phyloP scores from a whole-genome alignment of 2,797 vertebrate genomes.

The Harpagifer antarcticus region DNA sequence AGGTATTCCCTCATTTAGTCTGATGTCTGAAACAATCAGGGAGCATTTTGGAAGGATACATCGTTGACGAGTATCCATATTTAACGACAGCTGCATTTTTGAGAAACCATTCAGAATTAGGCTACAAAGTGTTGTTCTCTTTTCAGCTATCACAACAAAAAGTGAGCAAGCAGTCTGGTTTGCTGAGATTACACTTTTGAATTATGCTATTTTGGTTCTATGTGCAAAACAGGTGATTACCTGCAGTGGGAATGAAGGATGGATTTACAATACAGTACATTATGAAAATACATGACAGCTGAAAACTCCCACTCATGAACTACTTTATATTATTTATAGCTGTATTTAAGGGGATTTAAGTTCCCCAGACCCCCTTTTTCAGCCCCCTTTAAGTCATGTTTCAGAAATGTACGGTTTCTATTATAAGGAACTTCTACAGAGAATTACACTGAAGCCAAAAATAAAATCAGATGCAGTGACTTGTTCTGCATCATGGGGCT shows the following conservation, averaged over 20 bases:
- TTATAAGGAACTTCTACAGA: background rate
- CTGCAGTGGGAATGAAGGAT: background rate
- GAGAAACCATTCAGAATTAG: slow-evolving; percentile 15
- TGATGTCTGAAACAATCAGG: slow-evolving; percentile 39
- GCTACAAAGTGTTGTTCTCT: background rate
- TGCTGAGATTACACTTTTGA: slow-evolving; percentile 8
- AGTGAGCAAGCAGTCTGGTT: slow-evolving; percentile 5
- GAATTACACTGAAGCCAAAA: background rate
- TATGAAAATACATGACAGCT: slow-evolving; percentile 1
- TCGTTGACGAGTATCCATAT: slow-evolving; percentile 15
- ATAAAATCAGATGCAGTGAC: background rate
- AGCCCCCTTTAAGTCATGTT: background rate
- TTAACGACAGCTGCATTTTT: slow-evolving; percentile 32
- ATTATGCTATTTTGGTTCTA: background rate
- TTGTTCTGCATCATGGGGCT: background rate
- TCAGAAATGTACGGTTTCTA: background rate
- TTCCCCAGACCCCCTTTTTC: background rate
- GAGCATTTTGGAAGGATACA: slow-evolving; percentile 27
- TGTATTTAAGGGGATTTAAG: background rate
- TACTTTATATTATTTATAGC: background rate
- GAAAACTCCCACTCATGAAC: background rate
- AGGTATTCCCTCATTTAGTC: slow-evolving; percentile 55
- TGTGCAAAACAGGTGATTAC: background rate
- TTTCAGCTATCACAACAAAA: background rate
- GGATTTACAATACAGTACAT: background rate